A percentile compares a stretch with the other conserved stretches of the same genome.
Evolutionary conservation across 2,797 vertebrate genomes (phyloP).

Genomic region (Enteromius afrohamiltoni): DNA sequence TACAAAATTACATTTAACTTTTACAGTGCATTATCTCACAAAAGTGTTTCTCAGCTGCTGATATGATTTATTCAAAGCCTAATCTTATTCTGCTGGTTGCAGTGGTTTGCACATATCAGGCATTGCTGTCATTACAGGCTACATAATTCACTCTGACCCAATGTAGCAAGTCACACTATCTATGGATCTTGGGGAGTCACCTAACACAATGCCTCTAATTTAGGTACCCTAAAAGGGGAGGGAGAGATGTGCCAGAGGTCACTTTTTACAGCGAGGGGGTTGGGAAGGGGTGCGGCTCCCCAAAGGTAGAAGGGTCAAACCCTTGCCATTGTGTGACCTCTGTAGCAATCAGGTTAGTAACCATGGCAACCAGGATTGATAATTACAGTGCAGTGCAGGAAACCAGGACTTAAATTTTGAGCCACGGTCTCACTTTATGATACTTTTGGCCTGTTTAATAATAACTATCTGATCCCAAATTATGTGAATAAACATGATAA

Average conservation of each 20-base stretch:
- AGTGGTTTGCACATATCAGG: conserved; percentile 46
- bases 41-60: not conserved
- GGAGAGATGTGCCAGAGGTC: conserved; percentile 79
- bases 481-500: not conserved
- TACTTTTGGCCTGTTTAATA: not conserved
- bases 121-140: conserved; percentile 63
- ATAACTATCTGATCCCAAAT: not conserved
- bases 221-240: conserved; percentile 76
- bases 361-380: conserved; percentile 61
- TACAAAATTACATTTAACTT: conserved; percentile 12
- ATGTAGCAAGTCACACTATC: conserved; percentile 65
- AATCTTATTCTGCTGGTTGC: conserved; percentile 57
- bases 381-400: conserved; percentile 49
- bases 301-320: conserved; percentile 80
- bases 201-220: conserved; percentile 83
- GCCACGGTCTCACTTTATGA: not conserved
- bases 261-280: conserved; percentile 68
- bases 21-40: conserved; percentile 32
- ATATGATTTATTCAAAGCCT: conserved; percentile 67
- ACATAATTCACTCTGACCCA: conserved; percentile 74
- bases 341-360: conserved; percentile 72
- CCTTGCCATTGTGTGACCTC: conserved; percentile 80
- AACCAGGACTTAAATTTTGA: not conserved
- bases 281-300: conserved; percentile 80
- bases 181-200: conserved; percentile 81